Base-by-base conservation (phyloP, 2,888 invertebrate species). In the Aleiodes testaceus region DNA sequence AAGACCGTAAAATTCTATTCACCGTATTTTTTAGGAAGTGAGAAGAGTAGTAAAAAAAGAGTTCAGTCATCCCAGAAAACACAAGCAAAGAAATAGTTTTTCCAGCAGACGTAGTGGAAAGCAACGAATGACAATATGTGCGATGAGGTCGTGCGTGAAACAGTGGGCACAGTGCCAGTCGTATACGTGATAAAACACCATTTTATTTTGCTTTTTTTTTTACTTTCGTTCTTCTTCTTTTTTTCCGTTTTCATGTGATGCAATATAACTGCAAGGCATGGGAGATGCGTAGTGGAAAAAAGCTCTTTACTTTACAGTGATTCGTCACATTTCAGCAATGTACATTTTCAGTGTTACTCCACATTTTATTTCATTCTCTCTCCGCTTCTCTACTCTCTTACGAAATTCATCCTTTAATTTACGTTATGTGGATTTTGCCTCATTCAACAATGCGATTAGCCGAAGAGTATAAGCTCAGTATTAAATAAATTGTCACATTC, bases 61-160 rank as follows among this genome's bases (percentile, higher is more conserved):
- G 18, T 52, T 7, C 52, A 52, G 22, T 52, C 9, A 22, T 20
- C 22, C 52, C 1, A 18, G 2, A 5, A 22, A 16, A 47, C 14
- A 26, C 20, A 30, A 36, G 45, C 16, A 80, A 83, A 83, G 82
- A 84, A 84, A 84, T 83, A 82, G 82, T 84, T 85, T 85, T 85
- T 82, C 82, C 80, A 75, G 78, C 82, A 82, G 81, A 84, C 82
- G 83, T 83, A 81, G 83, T 81, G 82, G 81, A 84, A 84, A 82
- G 78, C 79, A 82, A 83, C 82, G 81, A 83, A 84, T 81, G 81
- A 79, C 79, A 75, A 79, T 77, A 55, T 55, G 30, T 55, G 6
- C n/a, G 16, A 81, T 78, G 80, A 81, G 79, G 78, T 80, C 80
- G 79, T 80, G 80, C 80, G 81, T 81, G 76, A 69, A 71, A 71